Percentiles rank a stretch among this genome's conserved stretches.
Evolutionary conservation across 2,797 vertebrate species (phyloP).

Genomic region (Corythornis leucogaster): DNA sequence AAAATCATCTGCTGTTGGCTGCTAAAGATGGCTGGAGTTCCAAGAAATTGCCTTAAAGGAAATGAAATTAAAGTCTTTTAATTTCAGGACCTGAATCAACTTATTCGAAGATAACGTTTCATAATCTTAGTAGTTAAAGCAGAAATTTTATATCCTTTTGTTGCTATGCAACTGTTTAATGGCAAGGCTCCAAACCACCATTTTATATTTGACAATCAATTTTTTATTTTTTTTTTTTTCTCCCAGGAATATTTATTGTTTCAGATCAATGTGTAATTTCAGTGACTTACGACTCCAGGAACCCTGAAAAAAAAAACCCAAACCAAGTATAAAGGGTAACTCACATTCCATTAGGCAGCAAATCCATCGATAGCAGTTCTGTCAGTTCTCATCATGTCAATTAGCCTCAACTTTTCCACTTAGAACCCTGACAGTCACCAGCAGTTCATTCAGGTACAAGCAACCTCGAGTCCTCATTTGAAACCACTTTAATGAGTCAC

Average conservation of each 20-base stretch:
- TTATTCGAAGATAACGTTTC: conserved; percentile 62
- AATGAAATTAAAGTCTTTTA: conserved; percentile 50
- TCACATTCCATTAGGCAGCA: conserved; percentile 73
- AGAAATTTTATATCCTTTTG: conserved; percentile 81
- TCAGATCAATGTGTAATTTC: conserved; percentile 64
- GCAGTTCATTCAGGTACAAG: conserved; percentile 76
- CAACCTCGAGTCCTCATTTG: conserved; percentile 75
- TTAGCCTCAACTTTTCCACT: conserved; percentile 73
- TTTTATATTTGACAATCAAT: conserved; percentile 83
- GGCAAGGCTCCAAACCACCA: conserved; percentile 69
- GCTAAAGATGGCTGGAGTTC: conserved; percentile 36
- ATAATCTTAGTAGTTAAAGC: conserved; percentile 67
- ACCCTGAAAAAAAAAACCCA: conserved; percentile 8
- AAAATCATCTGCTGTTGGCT: conserved; percentile 9
- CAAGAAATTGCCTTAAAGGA: conserved; percentile 57
- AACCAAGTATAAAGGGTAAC: conserved; percentile 12
- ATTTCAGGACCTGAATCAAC: conserved; percentile 60
- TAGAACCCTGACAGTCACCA: conserved; percentile 46
- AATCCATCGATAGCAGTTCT: conserved; percentile 58
- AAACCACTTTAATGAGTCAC: conserved; percentile 89
- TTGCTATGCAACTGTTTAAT: conserved; percentile 87
- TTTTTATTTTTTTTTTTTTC: conserved; percentile 5
- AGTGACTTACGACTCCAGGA: conserved; percentile 61
- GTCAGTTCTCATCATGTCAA: conserved; percentile 67
- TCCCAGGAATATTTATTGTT: conserved; percentile 83